These are phyloP conservation scores for Paramacrobiotus metropolitanus DNA, from an alignment of 1,140 invertebrate species.

Conservation along the genomic window DNA sequence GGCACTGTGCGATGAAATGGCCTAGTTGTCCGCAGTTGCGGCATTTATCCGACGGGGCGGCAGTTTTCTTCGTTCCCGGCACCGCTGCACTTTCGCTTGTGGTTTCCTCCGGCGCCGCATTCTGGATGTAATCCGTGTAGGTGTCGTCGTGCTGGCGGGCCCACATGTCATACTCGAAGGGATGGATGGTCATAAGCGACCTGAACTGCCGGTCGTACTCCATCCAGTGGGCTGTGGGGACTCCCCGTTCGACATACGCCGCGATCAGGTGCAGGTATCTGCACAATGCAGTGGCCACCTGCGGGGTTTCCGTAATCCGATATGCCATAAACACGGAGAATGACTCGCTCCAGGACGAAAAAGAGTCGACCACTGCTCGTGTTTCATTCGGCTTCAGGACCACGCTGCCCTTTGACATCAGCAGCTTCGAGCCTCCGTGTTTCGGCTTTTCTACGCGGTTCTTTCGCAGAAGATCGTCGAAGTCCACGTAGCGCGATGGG, in stretches of 20 bases:
- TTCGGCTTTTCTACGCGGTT: too few relatives aligned
- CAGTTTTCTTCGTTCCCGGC: too few relatives aligned
- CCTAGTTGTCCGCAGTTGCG: not conserved
- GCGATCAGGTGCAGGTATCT: not conserved
- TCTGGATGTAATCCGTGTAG: not conserved
- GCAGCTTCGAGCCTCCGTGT: too few relatives aligned
- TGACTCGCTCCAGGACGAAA: not conserved
- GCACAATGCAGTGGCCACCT: not conserved
- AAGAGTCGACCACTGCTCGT: too few relatives aligned
- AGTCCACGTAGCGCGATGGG: too few relatives aligned
- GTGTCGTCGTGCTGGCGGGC: not conserved
- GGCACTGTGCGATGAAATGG: too few relatives aligned
- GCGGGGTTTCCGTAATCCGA: not conserved
- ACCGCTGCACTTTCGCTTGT: too few relatives aligned
- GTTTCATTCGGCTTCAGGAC: too few relatives aligned
- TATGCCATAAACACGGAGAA: not conserved
- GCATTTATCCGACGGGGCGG: not conserved
- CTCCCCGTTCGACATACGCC: not conserved
- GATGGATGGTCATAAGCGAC: not conserved
- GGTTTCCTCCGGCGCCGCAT: too few relatives aligned
- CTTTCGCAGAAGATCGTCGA: too few relatives aligned
- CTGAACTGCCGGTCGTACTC: not conserved
- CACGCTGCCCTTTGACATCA: too few relatives aligned
- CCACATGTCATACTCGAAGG: not conserved
- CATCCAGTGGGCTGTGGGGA: not conserved